A percentile compares a stretch with the other conserved stretches of the same genome.
These are phyloP conservation scores for Thymelicus sylvestris DNA, from an alignment of 2,888 invertebrate species.

Conservation along the genomic window DNA sequence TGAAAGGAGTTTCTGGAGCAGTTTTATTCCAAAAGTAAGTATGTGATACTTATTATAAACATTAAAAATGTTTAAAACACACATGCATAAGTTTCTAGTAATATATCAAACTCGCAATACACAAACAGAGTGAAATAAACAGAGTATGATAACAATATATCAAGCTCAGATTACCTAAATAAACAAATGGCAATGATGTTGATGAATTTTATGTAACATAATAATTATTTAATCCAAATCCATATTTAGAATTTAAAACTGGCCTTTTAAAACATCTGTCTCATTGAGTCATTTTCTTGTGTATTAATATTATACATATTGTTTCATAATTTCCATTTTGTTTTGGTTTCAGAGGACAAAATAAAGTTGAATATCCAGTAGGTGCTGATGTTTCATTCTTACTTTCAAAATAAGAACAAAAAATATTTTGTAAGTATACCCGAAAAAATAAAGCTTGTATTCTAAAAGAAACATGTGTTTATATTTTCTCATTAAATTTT, in stretches of 20 bases:
- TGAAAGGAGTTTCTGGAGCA: constrained; percentile 87
- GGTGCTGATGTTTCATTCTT: constrained; percentile 86
- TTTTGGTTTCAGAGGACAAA: constrained; percentile 76
- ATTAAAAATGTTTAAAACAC: no score
- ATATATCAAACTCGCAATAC: no score
- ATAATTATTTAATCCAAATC: no score
- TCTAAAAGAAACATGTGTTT: background rate
- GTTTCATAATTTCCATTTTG: constrained; percentile 7
- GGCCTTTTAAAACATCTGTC: no score
- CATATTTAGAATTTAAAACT: no score
- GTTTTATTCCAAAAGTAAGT: constrained; percentile 88
- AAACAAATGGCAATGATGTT: no score
- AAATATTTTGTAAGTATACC: background rate
- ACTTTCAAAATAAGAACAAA: constrained; percentile 15
- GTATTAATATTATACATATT: background rate
- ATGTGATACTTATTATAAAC: background rate
- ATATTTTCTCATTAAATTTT: background rate
- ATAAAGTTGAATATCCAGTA: constrained; percentile 80
- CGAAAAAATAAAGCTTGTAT: background rate
- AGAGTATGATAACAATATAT: no score
- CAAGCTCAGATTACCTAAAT: no score
- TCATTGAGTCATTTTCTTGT: background rate
- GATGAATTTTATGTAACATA: no score
- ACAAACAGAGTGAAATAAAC: no score
- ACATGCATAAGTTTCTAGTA: no score